A percentile compares a stretch with the other conserved stretches of the same genome.
These are phyloP conservation scores for Meteorus cinctellus DNA, from an alignment of 2,888 invertebrate species.

Conservation along the genomic window DNA sequence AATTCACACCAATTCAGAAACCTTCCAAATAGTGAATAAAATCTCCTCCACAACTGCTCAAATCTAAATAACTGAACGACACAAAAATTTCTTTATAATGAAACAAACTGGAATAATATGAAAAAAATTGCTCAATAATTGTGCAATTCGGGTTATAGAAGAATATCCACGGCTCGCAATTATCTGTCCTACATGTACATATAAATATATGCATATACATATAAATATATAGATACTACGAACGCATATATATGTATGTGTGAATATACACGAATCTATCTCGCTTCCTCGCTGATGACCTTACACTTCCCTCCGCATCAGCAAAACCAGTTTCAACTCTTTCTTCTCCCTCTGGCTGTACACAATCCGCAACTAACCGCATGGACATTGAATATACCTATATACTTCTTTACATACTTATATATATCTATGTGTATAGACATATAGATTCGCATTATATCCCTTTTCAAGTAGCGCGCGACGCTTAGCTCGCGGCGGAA, in stretches of 20 bases:
- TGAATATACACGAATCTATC: slow-evolving; percentile 47
- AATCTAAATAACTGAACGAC: no score
- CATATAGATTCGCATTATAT: slow-evolving; percentile 15
- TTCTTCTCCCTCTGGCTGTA: slow-evolving; percentile 60
- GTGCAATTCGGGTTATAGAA: no score
- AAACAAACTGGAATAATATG: no score
- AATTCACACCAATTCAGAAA: no score
- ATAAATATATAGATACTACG: not conserved
- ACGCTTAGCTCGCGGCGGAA: slow-evolving; percentile 68
- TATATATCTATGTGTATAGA: not conserved
- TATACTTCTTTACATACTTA: slow-evolving; percentile 11
- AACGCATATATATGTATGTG: not conserved
- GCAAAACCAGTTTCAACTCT: slow-evolving; percentile 68
- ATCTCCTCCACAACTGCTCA: no score
- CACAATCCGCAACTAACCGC: slow-evolving; percentile 47
- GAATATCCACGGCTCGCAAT: no score
- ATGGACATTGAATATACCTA: slow-evolving; percentile 5
- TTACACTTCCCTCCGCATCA: slow-evolving; percentile 62
- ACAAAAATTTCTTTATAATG: no score
- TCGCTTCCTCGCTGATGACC: slow-evolving; percentile 64
- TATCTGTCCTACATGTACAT: no score
- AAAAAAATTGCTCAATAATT: no score
- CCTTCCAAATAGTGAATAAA: no score
- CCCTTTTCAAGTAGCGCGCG: slow-evolving; percentile 48
- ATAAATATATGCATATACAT: not conserved